phyloP scores from a whole-genome alignment of 2,797 vertebrate species.

The Iguana delicatissima region DNA sequence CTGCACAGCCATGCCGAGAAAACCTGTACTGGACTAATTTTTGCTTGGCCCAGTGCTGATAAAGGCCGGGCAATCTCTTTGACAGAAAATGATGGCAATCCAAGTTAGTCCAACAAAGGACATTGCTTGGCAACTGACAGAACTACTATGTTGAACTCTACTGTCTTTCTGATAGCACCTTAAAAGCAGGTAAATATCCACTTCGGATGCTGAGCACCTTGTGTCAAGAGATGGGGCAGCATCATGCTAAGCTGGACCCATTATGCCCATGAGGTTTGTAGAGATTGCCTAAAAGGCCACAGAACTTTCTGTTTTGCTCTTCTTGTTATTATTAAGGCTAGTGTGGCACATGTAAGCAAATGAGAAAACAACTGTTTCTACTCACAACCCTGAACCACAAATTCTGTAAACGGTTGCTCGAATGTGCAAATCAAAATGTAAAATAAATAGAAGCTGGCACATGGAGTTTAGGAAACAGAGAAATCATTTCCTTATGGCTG shows the following conservation, averaged over 20 bases:
- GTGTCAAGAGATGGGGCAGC: accelerated
- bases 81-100: not conserved
- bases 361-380: accelerated
- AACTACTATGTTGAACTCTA: not conserved
- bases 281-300: not conserved
- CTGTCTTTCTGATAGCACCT: not conserved
- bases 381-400: not conserved
- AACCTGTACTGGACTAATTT: not conserved
- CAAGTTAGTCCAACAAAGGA: not conserved
- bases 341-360: accelerated
- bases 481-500: not conserved
- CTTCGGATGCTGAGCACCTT: not conserved
- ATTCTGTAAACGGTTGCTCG: accelerated
- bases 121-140: not conserved
- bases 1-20: not conserved
- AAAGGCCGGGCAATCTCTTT: not conserved
- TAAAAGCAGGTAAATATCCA: conserved; percentile 8
- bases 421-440: not conserved
- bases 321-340: not conserved
- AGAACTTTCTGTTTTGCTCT: accelerated
- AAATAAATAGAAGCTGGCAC: not conserved
- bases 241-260: not conserved
- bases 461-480: not conserved
- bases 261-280: not conserved
- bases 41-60: not conserved